Conservation (phyloP, 30 jellyfish, hydroid and myxozoan species). For the Hydra vulgaris region DNA sequence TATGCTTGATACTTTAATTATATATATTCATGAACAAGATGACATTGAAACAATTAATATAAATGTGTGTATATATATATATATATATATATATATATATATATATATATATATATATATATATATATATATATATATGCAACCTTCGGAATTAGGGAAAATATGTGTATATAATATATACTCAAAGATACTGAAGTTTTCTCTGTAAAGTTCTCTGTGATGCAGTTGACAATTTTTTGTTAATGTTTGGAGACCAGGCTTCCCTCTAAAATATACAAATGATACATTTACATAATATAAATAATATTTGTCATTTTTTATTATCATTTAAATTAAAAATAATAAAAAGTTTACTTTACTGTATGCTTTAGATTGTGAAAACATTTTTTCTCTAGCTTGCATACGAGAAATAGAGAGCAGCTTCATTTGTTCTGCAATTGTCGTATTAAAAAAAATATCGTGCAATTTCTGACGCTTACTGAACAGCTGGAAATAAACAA, state of each 20-base stretch:
- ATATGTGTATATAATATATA: too few relatives aligned
- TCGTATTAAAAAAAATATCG: conserved; percentile 9
- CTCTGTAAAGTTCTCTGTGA: conserved; percentile 17
- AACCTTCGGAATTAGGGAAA: too few relatives aligned
- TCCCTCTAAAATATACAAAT: background rate
- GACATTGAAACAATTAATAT: too few relatives aligned
- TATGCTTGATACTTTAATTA: too few relatives aligned
- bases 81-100: too few relatives aligned
- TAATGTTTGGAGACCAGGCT: background rate
- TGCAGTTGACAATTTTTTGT: conserved; percentile 16
- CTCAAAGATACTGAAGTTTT: background rate
- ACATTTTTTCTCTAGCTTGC: background rate
- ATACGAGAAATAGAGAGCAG: background rate
- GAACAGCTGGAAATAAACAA: conserved; percentile 5
- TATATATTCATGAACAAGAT: too few relatives aligned
- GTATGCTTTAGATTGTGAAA: background rate
- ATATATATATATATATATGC: too few relatives aligned
- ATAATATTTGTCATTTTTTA: background rate
- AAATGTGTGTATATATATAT: background rate
- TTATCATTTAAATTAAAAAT: background rate
- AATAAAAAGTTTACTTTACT: background rate
- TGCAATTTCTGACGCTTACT: conserved; percentile 17
- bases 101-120: too few relatives aligned
- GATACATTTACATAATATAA: too few relatives aligned
- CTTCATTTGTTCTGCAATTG: conserved; percentile 14